phyloP scores from a whole-genome alignment of 2,113 vertebrate species.

The Cynoglossus semilaevis region DNA sequence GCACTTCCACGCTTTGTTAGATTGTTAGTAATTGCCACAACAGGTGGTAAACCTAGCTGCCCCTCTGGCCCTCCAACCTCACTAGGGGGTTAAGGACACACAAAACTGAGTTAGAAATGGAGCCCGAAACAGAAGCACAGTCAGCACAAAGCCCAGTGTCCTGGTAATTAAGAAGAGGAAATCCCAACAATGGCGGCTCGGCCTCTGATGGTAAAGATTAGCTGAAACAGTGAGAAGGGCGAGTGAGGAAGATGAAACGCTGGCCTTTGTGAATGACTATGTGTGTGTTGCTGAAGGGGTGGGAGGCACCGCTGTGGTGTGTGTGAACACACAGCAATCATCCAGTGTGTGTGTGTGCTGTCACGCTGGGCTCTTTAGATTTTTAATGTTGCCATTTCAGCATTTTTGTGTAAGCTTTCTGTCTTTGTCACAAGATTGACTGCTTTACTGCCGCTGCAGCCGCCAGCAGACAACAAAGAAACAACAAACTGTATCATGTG shows the following conservation, averaged over 20 bases:
- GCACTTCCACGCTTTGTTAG: constrained; percentile 51
- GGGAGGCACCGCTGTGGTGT: constrained; percentile 30
- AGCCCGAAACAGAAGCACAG: constrained; percentile 57
- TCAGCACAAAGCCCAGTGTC: constrained; percentile 56
- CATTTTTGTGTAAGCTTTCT: not conserved
- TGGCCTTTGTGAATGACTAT: constrained; percentile 44
- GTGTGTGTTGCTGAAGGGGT: constrained; percentile 41
- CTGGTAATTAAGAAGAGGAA: constrained; percentile 67
- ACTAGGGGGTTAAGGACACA: constrained; percentile 33
- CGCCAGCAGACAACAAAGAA: not conserved
- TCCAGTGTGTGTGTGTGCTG: not conserved
- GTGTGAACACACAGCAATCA: not conserved
- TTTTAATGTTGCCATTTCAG: constrained; percentile 13
- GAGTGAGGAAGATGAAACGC: constrained; percentile 64
- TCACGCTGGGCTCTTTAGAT: constrained; percentile 4
- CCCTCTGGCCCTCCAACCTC: constrained; percentile 43
- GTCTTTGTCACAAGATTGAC: constrained; percentile 28
- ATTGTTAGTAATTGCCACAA: constrained; percentile 63
- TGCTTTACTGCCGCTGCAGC: constrained; percentile 1
- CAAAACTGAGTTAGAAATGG: constrained; percentile 49
- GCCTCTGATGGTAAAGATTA: constrained; percentile 62
- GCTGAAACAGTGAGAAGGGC: constrained; percentile 53
- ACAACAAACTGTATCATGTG: constrained; percentile 10
- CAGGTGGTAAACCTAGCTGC: constrained; percentile 68
- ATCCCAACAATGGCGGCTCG: constrained; percentile 55